Evolutionary conservation across 2,797 vertebrate genomes (phyloP), one percentile per base, ranked within the genome.

Genomic region (Varecia variegata): DNA sequence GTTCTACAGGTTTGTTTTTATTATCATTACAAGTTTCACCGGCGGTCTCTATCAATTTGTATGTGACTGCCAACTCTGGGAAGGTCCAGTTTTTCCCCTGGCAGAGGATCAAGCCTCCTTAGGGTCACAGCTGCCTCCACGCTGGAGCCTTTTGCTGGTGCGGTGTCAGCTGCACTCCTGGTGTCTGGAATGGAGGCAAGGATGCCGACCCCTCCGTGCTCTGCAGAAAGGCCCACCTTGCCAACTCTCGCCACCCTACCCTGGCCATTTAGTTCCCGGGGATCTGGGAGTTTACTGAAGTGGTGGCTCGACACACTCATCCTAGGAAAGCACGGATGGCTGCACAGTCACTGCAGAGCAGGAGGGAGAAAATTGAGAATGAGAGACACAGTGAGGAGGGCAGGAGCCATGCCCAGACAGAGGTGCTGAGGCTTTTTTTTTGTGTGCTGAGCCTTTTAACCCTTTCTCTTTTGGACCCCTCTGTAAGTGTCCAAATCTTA

Each of bases 101-200:
- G 92, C 65, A 80, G 47, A 94, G 81, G 67, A 93, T 94, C 81
- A 21, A 35, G 12, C 92, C 84, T 95, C 95, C 73, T 93, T 73
- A 92, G 96, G 95, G 82, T 96, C 80, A 67, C 13, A 14, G 82
- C 60, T 25, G 65, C 93, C 93, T 81, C 97, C 80, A 85, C 95
- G 38, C 20, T 79, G 94, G 95, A 96, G 90, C 94, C 97, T 96
- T 96, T 94, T 88, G 95, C 87, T 87, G 80, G 87, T 90, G 93
- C 71, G 93, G 86, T 93, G 85, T 30, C 87, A 77, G 65, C 1
- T 97, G 95, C 92, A 50, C 90, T 95, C 93, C 67, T 43, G 47
- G 74, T 82, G 77, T 80, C 43, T 85, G 56, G 4, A 27, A 92
- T 1, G 47, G 85, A 79, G 86, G 10, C 38, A 32, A 74, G 60